These are phyloP conservation scores for Coreius guichenoti DNA, from an alignment of 2,797 vertebrate species.

Conservation along the genomic window DNA sequence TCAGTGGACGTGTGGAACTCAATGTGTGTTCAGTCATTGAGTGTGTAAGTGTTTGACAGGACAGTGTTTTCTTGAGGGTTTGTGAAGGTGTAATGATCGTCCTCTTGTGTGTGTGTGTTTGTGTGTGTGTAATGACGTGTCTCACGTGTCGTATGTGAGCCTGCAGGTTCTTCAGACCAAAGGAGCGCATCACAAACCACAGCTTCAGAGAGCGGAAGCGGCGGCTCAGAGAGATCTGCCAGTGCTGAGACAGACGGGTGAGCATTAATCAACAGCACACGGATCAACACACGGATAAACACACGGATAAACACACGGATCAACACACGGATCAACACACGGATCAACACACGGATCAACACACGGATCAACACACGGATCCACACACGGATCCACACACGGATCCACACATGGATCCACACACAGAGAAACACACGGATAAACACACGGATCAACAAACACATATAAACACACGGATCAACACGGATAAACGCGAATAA, in stretches of 20 bases:
- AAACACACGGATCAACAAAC: too few relatives aligned
- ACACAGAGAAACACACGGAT: too few relatives aligned
- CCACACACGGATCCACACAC: too few relatives aligned
- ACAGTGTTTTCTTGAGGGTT: background rate
- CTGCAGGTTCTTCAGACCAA: constrained; percentile 93
- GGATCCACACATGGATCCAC: too few relatives aligned
- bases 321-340: too few relatives aligned
- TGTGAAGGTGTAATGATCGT: background rate
- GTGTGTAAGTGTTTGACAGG: background rate
- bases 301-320: background rate
- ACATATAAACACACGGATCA: too few relatives aligned
- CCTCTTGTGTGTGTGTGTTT: background rate
- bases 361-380: too few relatives aligned
- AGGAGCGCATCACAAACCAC: constrained; percentile 96
- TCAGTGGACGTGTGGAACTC: background rate
- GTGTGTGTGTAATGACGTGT: constrained; percentile 6
- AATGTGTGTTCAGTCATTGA: too few relatives aligned
- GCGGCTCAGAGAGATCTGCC: constrained; percentile 96
- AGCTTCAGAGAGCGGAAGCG: constrained; percentile 96
- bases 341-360: too few relatives aligned
- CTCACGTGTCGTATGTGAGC: constrained; percentile 91
- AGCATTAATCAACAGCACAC: background rate
- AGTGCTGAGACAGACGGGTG: constrained; percentile 78
- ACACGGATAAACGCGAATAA: too few relatives aligned
- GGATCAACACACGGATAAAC: background rate